Base-by-base conservation (phyloP, 1,140 invertebrate genomes). In the Trissolcus basalis region DNA sequence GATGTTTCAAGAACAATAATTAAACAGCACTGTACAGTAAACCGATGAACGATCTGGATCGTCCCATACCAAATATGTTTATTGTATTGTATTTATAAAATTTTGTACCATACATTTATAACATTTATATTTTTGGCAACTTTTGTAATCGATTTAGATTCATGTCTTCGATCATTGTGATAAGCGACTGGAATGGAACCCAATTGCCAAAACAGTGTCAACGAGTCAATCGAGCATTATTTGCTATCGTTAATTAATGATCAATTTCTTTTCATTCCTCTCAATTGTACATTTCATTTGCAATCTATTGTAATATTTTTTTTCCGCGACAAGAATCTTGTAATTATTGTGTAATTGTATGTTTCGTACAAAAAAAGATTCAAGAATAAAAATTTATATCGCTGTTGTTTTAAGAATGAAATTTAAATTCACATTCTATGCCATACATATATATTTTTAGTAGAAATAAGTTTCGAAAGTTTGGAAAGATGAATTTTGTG, bases 1-100 rank as follows among this genome's bases (percentile, higher is more conserved):
- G 82, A 85, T 51, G 77, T 82, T 59, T 83, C 82, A 33, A 83
- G 77, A 60, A 84, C 82, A n/a, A 85, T 85, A 77, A 85, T 85
- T 64, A 85, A 85, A 54, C 83, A 84, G 19, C 82, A 84, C 53
- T 85, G 85, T 80, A 79, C 84, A 10, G 75, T 85, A 45, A 84
- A 85, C 61, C 82, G 83, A 64, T 85, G 74, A 82, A n/a, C n/a
- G n/a, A n/a, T n/a, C n/a, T n/a, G n/a, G n/a, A 71, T 39, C n/a
- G 9, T n/a, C 36, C n/a, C n/a, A n/a, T 39, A 11, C 36, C 9
- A 39, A 39, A 39, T 11, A 13, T 10, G 33, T 53, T 50, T 33
- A 32, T 50, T 50, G 9, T 27, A 27, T n/a, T n/a, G n/a, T n/a
- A 27, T 27, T 27, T 27, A 50, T 9, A 1, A n/a, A 50, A 33